phyloP scores from a whole-genome alignment of 2,888 invertebrate genomes.

The Melanchra persicariae region DNA sequence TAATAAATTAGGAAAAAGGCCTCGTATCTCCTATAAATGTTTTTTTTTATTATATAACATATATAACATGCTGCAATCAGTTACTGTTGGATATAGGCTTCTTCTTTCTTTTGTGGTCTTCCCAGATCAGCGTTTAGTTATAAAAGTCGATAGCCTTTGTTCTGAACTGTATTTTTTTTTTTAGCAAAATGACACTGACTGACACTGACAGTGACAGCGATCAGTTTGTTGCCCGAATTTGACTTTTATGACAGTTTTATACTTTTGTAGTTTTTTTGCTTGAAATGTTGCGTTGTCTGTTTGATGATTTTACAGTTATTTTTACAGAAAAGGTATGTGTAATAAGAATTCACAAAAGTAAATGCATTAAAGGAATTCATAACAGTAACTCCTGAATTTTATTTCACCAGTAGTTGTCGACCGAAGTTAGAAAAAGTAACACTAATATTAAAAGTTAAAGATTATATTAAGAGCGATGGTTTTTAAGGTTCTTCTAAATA shows the following conservation, averaged over 20 bases:
- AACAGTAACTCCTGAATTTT: background rate
- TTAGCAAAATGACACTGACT: too few relatives aligned
- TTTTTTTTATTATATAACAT: too few relatives aligned
- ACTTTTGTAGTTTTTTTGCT: slow-evolving; percentile 1
- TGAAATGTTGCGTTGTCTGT: slow-evolving; percentile 6
- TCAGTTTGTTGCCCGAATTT: background rate
- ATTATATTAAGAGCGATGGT: slow-evolving; percentile 21
- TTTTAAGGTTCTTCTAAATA: slow-evolving; percentile 42
- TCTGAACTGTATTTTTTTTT: too few relatives aligned
- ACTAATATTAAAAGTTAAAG: background rate
- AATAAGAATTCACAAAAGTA: slow-evolving; percentile 8
- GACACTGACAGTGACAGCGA: slow-evolving; percentile 2
- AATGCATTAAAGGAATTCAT: background rate
- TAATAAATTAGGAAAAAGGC: too few relatives aligned
- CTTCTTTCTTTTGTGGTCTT: too few relatives aligned
- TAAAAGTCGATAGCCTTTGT: too few relatives aligned
- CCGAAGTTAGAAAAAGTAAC: slow-evolving; percentile 3
- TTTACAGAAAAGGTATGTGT: slow-evolving; percentile 35
- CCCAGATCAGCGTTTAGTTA: too few relatives aligned
- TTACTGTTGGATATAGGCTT: too few relatives aligned
- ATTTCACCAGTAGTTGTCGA: background rate
- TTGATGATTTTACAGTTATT: slow-evolving; percentile 40
- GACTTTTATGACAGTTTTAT: too few relatives aligned
- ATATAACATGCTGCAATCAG: too few relatives aligned
- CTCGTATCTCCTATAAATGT: too few relatives aligned